phyloP scores from a whole-genome alignment of 2,113 vertebrate genomes.

The Gulo gulo region DNA sequence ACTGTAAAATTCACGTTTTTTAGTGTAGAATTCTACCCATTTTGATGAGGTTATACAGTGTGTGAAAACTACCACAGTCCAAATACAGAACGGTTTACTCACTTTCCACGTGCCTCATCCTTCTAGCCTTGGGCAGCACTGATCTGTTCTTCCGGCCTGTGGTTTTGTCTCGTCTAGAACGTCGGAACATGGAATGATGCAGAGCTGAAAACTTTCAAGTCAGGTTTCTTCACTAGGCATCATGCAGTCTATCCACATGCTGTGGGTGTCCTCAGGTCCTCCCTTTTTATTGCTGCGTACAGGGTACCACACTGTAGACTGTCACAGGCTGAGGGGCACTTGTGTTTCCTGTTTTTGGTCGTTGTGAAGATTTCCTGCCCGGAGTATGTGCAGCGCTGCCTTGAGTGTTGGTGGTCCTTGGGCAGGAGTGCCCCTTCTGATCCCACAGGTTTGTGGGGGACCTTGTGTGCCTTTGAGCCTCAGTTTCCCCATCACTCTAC shows the following conservation, averaged over 20 bases:
- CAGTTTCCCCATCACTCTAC: neutral
- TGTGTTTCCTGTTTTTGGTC: neutral
- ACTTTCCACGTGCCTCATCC: rapidly evolving
- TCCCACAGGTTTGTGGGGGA: neutral
- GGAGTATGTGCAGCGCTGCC: neutral
- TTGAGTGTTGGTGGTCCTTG: neutral
- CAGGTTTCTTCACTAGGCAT: neutral
- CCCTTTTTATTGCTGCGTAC: neutral
- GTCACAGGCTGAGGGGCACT: neutral
- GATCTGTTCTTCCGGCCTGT: neutral
- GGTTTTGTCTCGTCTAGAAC: neutral
- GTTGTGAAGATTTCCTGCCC: neutral
- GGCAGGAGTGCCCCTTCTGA: neutral
- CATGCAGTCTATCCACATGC: neutral
- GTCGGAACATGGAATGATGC: neutral
- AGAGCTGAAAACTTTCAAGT: neutral
- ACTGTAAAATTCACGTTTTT: neutral
- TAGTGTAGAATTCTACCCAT: neutral
- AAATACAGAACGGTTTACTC: neutral
- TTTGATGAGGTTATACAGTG: neutral
- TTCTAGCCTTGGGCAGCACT: neutral
- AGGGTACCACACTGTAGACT: rapidly evolving
- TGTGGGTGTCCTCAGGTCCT: neutral
- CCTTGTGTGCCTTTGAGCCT: neutral
- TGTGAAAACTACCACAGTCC: too few relatives aligned